phyloP scores from a whole-genome alignment of 2,797 vertebrate genomes.

The Chaunax sp. region DNA sequence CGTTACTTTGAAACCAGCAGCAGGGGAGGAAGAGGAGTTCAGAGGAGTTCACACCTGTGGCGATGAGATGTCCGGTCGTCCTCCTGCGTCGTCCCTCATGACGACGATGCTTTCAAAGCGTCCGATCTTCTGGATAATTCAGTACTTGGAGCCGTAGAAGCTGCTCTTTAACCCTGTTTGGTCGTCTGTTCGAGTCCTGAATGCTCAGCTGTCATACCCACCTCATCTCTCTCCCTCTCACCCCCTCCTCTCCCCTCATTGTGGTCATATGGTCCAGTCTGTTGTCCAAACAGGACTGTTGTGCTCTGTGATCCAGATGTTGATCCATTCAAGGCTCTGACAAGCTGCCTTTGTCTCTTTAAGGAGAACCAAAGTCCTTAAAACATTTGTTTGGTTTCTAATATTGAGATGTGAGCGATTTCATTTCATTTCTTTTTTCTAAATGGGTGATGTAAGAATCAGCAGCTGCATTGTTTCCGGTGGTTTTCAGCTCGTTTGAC shows the following conservation, averaged over 20 bases:
- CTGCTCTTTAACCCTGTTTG: conserved; percentile 17
- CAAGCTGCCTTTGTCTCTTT: conserved; percentile 37
- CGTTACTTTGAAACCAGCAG: too few relatives aligned
- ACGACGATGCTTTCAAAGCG: conserved; percentile 3
- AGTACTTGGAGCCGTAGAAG: background rate
- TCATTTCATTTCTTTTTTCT: background rate
- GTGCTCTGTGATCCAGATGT: conserved; percentile 76
- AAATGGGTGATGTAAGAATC: background rate
- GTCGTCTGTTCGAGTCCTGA: conserved; percentile 27
- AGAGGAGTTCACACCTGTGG: conserved; percentile 49
- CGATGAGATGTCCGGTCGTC: conserved; percentile 32
- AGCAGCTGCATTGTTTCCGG: background rate
- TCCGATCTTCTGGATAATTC: conserved; percentile 6
- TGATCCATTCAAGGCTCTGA: conserved; percentile 46
- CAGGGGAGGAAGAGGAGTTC: background rate
- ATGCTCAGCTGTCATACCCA: conserved; percentile 38
- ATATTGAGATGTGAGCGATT: too few relatives aligned
- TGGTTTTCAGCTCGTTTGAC: background rate
- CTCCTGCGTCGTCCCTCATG: conserved; percentile 42
- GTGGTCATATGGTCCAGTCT: conserved; percentile 64
- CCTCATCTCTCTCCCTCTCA: conserved; percentile 24
- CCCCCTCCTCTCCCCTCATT: conserved; percentile 9
- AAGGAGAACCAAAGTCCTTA: too few relatives aligned
- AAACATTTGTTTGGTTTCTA: too few relatives aligned
- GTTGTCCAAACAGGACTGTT: conserved; percentile 64